Conservation (phyloP, 2,888 invertebrate genomes). For the Neoitamus cyanurus region DNA sequence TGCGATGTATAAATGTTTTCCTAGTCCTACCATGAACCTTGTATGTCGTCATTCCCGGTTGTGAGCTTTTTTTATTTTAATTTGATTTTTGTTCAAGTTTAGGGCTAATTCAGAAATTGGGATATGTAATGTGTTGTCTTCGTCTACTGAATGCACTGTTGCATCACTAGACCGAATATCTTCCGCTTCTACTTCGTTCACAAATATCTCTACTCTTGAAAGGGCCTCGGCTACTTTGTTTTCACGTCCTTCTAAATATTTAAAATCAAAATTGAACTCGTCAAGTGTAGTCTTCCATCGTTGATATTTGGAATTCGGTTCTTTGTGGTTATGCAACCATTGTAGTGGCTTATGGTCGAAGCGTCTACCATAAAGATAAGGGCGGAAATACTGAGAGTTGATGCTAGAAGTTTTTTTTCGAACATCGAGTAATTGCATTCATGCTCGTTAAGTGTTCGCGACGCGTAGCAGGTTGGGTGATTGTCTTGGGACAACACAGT, state of each 20-base stretch:
- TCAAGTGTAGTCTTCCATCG: constrained; percentile 46
- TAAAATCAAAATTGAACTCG: constrained; percentile 41
- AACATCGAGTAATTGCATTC: constrained; percentile 34
- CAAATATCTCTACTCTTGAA: constrained; percentile 29
- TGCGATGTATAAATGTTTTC: not conserved
- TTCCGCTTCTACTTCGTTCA: not conserved
- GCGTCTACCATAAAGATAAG: constrained; percentile 41
- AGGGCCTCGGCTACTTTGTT: constrained; percentile 49
- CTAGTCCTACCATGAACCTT: not conserved
- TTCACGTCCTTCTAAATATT: constrained; percentile 52
- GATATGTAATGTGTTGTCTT: constrained; percentile 47
- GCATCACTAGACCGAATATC: constrained; percentile 10
- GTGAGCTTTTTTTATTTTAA: not conserved
- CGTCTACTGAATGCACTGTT: constrained; percentile 45
- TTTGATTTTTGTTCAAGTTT: constrained; percentile 26
- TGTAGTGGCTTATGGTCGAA: constrained; percentile 48
- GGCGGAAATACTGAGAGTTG: constrained; percentile 38
- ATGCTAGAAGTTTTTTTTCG: constrained; percentile 45
- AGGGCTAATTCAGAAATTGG: constrained; percentile 45
- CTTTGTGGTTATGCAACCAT: constrained; percentile 48
- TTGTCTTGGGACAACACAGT: constrained; percentile 10
- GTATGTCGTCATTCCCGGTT: too few relatives aligned
- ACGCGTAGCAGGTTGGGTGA: constrained; percentile 27
- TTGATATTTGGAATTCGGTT: constrained; percentile 46
- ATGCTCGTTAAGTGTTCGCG: constrained; percentile 43